phyloP scores from a whole-genome alignment of 2,888 invertebrate species.

The Metellina segmentata region DNA sequence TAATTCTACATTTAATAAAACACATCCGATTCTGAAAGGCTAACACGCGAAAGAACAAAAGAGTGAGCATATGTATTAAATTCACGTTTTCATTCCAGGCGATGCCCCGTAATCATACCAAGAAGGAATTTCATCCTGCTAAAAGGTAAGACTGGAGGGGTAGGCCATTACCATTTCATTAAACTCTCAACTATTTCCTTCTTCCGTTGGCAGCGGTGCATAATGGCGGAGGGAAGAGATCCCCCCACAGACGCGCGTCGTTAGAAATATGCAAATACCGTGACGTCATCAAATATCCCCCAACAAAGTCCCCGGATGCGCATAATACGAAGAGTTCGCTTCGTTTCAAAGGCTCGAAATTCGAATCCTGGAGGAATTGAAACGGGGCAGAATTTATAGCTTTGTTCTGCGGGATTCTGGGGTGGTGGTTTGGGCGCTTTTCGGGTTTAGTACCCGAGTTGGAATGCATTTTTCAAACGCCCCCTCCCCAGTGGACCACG shows the following conservation, averaged over 20 bases:
- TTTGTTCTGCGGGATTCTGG: constrained; percentile 12
- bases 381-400: constrained; percentile 51
- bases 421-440: constrained; percentile 3
- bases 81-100: constrained; percentile 40
- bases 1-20: constrained; percentile 41
- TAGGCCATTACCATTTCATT: constrained; percentile 66
- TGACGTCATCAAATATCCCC: constrained; percentile 54
- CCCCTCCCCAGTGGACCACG: constrained; percentile 8
- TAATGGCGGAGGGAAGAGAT: constrained; percentile 14
- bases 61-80: constrained; percentile 45
- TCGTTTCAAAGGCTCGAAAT: constrained; percentile 28
- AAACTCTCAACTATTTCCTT: constrained; percentile 57
- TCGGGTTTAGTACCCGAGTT: constrained; percentile 22
- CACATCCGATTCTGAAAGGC: constrained; percentile 6
- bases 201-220: constrained; percentile 26
- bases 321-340: constrained; percentile 52
- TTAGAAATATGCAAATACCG: constrained; percentile 66
- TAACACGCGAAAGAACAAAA: constrained; percentile 38
- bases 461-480: constrained; percentile 55
- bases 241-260: constrained; percentile 51
- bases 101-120: constrained; percentile 42
- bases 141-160: constrained; percentile 29
- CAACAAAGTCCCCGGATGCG: constrained; percentile 37
- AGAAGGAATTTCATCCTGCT: constrained; percentile 36
- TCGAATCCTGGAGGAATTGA: constrained; percentile 48